These are phyloP conservation scores for Neocrepidodera transversa DNA, from an alignment of 2,888 invertebrate genomes.

Conservation along the genomic window DNA sequence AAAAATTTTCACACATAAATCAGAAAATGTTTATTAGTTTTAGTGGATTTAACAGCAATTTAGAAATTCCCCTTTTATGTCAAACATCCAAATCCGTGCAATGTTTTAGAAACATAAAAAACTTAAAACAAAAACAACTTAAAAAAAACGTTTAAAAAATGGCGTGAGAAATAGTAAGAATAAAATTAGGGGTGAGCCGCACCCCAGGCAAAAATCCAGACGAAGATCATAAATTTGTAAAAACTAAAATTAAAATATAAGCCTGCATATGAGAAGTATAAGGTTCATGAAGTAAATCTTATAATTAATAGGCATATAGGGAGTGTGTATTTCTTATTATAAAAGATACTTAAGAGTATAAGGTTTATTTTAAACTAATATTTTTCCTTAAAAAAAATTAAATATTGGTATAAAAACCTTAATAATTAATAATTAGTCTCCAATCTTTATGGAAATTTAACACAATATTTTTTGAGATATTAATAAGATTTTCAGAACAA, in stretches of 20 bases:
- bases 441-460: no score
- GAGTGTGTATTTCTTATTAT: conserved; percentile 26
- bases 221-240: conserved; percentile 32
- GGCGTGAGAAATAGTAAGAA: conserved; percentile 34
- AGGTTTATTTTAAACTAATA: neutral
- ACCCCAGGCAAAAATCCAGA: neutral
- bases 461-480: no score
- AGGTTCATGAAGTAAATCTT: conserved; percentile 24
- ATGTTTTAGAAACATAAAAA: conserved; percentile 44
- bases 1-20: conserved; percentile 42
- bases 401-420: no score
- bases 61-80: conserved; percentile 47
- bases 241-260: conserved; percentile 37
- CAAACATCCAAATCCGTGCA: conserved; percentile 44
- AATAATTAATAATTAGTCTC: no score
- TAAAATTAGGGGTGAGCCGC: neutral
- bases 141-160: conserved; percentile 33
- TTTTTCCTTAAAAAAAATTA: no score
- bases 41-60: conserved; percentile 36
- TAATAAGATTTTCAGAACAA: no score
- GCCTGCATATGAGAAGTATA: conserved; percentile 35
- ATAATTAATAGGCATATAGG: conserved; percentile 38
- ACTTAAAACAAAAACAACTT: conserved; percentile 37
- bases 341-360: neutral
- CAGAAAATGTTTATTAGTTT: conserved; percentile 27